Percentiles rank a stretch among this genome's conserved stretches.
Conservation (phyloP, 2,113 vertebrate species). For the Podilymbus podiceps region DNA sequence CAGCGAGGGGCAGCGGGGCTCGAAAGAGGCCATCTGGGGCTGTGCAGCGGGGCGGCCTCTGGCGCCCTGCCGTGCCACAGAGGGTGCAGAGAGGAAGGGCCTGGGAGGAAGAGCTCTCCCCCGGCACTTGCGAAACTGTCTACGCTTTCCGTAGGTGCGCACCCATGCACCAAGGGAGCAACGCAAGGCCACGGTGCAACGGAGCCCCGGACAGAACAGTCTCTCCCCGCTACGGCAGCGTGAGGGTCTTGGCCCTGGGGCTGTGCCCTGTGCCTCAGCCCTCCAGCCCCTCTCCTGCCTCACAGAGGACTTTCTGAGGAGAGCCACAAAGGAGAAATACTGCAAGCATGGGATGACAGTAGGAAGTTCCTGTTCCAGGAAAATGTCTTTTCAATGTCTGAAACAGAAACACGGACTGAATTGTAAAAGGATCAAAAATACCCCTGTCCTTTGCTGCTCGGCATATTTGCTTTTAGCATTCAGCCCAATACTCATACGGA, state of each 20-base stretch:
- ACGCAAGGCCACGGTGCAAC: background rate
- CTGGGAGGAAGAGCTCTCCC: background rate
- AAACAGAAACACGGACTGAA: background rate
- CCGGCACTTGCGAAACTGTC: background rate
- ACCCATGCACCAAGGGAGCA: too few species aligned
- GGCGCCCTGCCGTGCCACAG: too few species aligned
- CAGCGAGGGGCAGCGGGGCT: background rate
- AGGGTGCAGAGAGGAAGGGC: too few species aligned
- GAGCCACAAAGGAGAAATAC: background rate
- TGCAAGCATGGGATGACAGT: background rate
- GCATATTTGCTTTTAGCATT: background rate
- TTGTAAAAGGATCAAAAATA: background rate
- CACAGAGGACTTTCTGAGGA: background rate
- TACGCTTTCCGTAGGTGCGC: too few species aligned
- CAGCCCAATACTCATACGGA: background rate
- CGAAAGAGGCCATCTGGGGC: too few species aligned
- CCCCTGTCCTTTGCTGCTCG: background rate
- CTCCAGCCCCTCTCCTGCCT: background rate
- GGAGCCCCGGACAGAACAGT: fast-evolving
- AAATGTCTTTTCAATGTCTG: background rate
- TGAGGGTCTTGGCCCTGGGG: background rate
- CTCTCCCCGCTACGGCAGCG: fast-evolving
- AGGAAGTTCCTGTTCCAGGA: background rate
- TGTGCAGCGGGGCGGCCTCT: too few species aligned
- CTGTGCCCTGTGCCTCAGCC: background rate